Conservation (phyloP, 2,113 vertebrate species). For the Amblyornis subalaris region DNA sequence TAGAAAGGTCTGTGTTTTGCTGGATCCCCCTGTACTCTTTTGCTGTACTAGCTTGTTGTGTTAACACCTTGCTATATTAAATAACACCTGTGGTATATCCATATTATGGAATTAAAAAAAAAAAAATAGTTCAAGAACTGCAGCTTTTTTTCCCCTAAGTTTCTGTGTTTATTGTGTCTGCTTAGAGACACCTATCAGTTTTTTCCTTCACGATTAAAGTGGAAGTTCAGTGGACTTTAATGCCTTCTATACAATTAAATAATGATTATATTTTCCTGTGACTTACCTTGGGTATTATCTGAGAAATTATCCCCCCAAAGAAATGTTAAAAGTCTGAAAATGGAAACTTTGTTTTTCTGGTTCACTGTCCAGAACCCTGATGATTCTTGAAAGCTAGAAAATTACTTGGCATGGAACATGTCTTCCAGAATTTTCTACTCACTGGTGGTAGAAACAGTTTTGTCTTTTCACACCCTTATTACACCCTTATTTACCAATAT, state of each 20-base stretch:
- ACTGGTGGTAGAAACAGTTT: neutral
- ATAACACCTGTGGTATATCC: neutral
- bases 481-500: neutral
- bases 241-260: neutral
- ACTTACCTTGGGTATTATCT: neutral
- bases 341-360: neutral
- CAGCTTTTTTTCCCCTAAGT: neutral
- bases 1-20: neutral
- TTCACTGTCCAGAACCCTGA: neutral
- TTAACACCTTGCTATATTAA: neutral
- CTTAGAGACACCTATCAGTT: neutral
- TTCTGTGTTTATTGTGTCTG: neutral
- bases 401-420: neutral
- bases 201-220: neutral
- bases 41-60: neutral
- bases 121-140: neutral
- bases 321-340: neutral
- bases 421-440: neutral
- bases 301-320: neutral
- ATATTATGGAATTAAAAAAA: neutral
- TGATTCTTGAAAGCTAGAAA: neutral
- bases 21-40: neutral
- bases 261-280: neutral
- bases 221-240: neutral
- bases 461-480: neutral